phyloP scores from a whole-genome alignment of 2,797 vertebrate species.

The Toxotes lorentzi region DNA sequence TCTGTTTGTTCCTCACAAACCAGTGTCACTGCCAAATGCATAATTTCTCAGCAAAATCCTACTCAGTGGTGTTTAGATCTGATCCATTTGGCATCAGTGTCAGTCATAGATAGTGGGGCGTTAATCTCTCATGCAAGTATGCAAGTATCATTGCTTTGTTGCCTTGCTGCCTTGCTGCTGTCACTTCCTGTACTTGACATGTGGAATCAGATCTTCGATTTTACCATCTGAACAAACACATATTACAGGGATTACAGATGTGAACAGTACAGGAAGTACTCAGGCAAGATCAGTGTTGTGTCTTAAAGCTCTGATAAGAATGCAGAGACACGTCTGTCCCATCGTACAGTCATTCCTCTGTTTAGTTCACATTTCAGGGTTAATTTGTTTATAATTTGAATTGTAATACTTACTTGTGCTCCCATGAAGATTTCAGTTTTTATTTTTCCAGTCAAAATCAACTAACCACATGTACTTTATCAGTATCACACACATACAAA shows the following conservation, averaged over 20 bases:
- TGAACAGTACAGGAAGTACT: slow-evolving; percentile 46
- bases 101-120: background rate
- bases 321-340: slow-evolving; percentile 18
- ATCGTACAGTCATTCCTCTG: slow-evolving; percentile 24
- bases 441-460: background rate
- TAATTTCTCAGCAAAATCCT: background rate
- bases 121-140: background rate
- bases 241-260: slow-evolving; percentile 36
- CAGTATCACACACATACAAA: background rate
- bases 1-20: background rate
- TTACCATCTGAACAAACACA: slow-evolving; percentile 24
- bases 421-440: background rate
- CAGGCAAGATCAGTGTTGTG: slow-evolving; percentile 20
- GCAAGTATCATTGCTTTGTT: background rate
- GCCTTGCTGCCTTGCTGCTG: slow-evolving; percentile 2
- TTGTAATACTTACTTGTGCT: background rate
- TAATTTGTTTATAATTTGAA: background rate
- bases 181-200: background rate
- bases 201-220: slow-evolving; percentile 31
- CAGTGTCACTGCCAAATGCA: background rate
- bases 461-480: background rate
- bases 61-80: background rate
- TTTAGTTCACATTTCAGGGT: background rate
- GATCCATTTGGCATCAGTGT: background rate
- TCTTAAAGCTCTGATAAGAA: slow-evolving; percentile 50